Percentiles rank a stretch among this genome's conserved stretches.
These are phyloP conservation scores for Pseudomyrmex gracilis DNA, from an alignment of 1,140 invertebrate genomes.

Conservation along the genomic window DNA sequence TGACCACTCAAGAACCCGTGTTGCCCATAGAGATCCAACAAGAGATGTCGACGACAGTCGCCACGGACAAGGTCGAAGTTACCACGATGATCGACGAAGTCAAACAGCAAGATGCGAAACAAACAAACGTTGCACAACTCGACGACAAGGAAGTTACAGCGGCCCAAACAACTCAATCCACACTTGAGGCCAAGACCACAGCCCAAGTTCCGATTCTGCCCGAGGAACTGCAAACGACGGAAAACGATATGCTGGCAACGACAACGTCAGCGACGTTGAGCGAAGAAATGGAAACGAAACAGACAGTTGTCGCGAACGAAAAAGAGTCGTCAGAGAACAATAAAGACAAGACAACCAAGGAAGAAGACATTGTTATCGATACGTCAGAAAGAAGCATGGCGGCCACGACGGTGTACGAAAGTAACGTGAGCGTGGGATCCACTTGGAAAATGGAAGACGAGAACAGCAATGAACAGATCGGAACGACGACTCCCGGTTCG, in stretches of 20 bases:
- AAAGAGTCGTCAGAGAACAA: neutral
- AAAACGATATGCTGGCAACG: constrained; percentile 37
- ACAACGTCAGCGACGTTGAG: constrained; percentile 56
- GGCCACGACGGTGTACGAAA: neutral
- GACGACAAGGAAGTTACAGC: constrained; percentile 67
- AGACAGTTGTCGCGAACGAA: neutral
- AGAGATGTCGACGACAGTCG: constrained; percentile 79
- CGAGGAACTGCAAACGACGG: constrained; percentile 81
- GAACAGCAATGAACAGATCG: neutral
- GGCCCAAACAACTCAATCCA: constrained; percentile 69
- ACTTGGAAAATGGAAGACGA: neutral
- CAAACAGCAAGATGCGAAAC: constrained; percentile 59
- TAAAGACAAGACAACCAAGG: neutral
- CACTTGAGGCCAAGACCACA: constrained; percentile 79
- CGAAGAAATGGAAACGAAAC: constrained; percentile 11
- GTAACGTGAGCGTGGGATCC: neutral
- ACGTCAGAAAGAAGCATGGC: constrained; percentile 4
- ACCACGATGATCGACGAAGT: constrained; percentile 53
- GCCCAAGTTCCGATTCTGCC: constrained; percentile 82
- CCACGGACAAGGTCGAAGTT: constrained; percentile 60
- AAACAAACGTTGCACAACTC: neutral
- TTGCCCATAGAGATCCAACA: constrained; percentile 82
- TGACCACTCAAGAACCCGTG: constrained; percentile 82
- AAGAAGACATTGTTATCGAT: neutral
- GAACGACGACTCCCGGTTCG: neutral